A percentile compares a stretch with the other conserved stretches of the same genome.
These are phyloP conservation scores for Elephas maximus DNA, from an alignment of 2,113 vertebrate species.

Conservation along the genomic window DNA sequence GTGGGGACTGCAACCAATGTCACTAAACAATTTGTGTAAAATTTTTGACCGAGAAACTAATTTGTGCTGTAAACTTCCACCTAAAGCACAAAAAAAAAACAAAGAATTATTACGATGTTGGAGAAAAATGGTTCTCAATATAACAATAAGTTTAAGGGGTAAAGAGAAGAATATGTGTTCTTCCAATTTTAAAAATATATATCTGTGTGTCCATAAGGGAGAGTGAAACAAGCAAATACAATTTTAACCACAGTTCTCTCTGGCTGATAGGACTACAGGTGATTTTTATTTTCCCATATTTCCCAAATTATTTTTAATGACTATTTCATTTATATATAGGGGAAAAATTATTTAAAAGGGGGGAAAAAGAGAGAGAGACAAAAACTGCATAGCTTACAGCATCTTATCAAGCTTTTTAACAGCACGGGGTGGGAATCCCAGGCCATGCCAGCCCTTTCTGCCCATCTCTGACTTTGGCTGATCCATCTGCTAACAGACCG, in stretches of 20 bases:
- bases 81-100: too few relatives aligned
- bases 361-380: neutral
- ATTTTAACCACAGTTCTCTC: fast-evolving
- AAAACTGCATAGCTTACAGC: neutral
- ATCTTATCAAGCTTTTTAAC: neutral
- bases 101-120: neutral
- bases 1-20: too few relatives aligned
- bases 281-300: neutral
- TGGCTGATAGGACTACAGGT: neutral
- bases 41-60: too few relatives aligned
- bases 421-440: neutral
- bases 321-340: neutral
- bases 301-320: neutral
- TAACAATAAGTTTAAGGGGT: neutral
- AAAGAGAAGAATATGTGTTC: neutral
- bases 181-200: neutral
- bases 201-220: fast-evolving
- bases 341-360: neutral
- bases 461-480: neutral
- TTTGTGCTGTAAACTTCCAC: too few relatives aligned
- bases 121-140: neutral
- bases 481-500: neutral
- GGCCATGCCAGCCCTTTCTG: neutral
- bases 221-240: neutral
- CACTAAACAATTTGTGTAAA: too few relatives aligned